These are phyloP conservation scores for Mesoligia furuncula DNA, from an alignment of 2,888 invertebrate genomes.

Conservation along the genomic window DNA sequence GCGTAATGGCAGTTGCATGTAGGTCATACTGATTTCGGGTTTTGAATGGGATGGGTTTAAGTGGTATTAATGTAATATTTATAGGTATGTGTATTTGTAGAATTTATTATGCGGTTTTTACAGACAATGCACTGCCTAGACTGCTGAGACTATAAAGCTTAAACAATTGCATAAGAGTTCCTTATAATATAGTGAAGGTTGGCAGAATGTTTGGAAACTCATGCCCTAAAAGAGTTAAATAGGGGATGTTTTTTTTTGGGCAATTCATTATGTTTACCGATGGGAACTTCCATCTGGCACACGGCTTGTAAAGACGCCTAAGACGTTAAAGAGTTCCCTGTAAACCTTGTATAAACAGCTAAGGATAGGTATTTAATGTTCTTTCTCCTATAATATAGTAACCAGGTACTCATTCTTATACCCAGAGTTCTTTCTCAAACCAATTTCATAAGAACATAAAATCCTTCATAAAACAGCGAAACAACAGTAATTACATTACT, in stretches of 20 bases:
- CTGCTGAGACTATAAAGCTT: not conserved
- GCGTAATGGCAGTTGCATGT: constrained; percentile 60
- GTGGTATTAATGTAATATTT: constrained; percentile 31
- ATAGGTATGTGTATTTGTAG: not conserved
- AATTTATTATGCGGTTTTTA: not conserved
- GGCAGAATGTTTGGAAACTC: not conserved
- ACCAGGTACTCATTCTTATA: not conserved
- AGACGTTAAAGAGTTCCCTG: not conserved
- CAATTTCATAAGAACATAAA: constrained; percentile 35
- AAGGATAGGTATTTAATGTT: not conserved
- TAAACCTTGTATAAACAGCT: not conserved
- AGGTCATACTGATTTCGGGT: constrained; percentile 61
- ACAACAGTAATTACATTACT: constrained; percentile 51
- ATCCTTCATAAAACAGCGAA: constrained; percentile 37
- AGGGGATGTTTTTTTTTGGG: too few species aligned
- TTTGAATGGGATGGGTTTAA: constrained; percentile 46
- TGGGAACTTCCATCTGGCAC: not conserved
- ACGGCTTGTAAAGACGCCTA: not conserved
- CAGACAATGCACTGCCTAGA: not conserved
- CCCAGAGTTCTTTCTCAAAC: not conserved
- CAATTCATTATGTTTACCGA: not conserved
- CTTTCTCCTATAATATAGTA: not conserved
- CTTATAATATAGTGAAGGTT: not conserved
- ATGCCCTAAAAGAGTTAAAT: not conserved
- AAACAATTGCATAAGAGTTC: not conserved